Evolutionary conservation across 2,888 invertebrate species (phyloP).

Genomic region (Pseudococcus longispinus): DNA sequence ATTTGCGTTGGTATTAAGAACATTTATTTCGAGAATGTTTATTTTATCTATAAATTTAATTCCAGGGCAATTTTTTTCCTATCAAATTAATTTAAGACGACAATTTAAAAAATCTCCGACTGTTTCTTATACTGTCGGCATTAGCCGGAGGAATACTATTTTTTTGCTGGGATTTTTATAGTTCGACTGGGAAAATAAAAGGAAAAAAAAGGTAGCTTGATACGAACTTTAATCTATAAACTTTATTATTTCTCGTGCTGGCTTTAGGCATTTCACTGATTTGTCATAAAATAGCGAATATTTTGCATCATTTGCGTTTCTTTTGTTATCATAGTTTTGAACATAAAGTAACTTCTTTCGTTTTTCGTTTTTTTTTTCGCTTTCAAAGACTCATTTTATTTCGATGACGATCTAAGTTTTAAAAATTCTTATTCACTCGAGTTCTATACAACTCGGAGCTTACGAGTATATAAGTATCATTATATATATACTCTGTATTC

Average conservation of each 20-base stretch:
- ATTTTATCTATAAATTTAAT: slow-evolving; percentile 1
- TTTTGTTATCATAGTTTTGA: background rate
- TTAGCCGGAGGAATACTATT: background rate
- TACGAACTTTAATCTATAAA: slow-evolving; percentile 9
- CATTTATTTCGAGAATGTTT: slow-evolving; percentile 13
- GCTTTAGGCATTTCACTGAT: background rate
- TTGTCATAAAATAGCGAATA: background rate
- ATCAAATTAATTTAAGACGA: background rate
- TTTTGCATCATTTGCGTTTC: slow-evolving; percentile 1
- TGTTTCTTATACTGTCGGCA: background rate
- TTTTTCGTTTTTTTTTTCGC: background rate
- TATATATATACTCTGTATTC: background rate
- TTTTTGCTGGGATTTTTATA: background rate
- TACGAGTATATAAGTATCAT: background rate
- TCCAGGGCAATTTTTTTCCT: background rate
- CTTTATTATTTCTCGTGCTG: background rate
- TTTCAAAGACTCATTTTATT: background rate
- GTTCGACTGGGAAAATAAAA: slow-evolving; percentile 24
- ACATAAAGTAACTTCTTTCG: background rate
- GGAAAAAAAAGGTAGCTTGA: slow-evolving; percentile 15
- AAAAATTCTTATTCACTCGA: background rate
- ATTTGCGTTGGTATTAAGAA: background rate
- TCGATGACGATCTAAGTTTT: background rate
- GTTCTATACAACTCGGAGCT: background rate
- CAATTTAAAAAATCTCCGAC: background rate